Evolutionary conservation across 2,113 vertebrate species (phyloP).

Genomic region (Jacana jacana): DNA sequence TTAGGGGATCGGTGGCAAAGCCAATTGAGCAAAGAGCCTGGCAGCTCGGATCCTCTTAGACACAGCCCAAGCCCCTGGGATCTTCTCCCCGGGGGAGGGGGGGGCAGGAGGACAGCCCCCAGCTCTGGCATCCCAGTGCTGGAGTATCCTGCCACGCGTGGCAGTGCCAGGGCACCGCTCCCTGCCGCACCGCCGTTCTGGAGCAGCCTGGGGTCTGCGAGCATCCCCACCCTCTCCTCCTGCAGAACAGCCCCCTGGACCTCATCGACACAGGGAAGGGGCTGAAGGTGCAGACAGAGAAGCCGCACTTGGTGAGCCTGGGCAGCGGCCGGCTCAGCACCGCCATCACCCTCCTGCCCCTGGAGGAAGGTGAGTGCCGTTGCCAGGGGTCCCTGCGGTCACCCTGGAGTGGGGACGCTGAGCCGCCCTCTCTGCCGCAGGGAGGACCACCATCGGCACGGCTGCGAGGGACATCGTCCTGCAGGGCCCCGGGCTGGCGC

Average conservation of each 20-base stretch:
- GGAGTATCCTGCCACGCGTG: neutral
- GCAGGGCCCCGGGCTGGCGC: conserved; percentile 82
- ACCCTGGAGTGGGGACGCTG: fast-evolving
- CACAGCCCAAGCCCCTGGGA: neutral
- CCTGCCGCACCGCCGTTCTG: fast-evolving
- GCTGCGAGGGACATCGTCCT: conserved; percentile 84
- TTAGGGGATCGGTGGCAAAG: neutral
- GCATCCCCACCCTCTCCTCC: neutral
- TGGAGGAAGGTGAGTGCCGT: conserved; percentile 86
- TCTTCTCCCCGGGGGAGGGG: neutral
- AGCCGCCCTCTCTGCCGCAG: conserved; percentile 55
- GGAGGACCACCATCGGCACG: conserved; percentile 86
- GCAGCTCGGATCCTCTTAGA: neutral
- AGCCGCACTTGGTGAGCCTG: conserved; percentile 94
- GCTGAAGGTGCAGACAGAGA: conserved; percentile 92
- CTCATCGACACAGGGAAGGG: conserved; percentile 91
- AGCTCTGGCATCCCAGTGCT: fast-evolving
- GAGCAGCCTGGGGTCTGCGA: neutral
- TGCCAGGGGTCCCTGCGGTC: fast-evolving
- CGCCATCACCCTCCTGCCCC: conserved; percentile 90
- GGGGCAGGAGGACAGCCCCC: neutral
- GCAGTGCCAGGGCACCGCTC: neutral
- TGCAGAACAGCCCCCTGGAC: conserved; percentile 88
- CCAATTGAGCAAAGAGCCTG: neutral
- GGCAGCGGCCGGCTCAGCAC: conserved; percentile 95